phyloP scores from a whole-genome alignment of 2,888 invertebrate species.

The Pecten maximus region DNA sequence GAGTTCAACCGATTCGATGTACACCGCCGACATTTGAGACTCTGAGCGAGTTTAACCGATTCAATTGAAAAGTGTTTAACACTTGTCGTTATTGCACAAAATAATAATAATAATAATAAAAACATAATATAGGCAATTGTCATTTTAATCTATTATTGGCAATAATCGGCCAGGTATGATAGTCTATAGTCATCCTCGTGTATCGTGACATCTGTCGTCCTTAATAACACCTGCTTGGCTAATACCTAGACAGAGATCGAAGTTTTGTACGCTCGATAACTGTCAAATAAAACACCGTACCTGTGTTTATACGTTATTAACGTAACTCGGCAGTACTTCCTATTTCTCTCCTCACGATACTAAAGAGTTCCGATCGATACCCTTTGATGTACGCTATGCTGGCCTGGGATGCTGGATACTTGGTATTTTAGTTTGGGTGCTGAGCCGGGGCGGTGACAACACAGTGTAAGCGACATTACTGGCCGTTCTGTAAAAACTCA shows the following conservation, averaged over 20 bases:
- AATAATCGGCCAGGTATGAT: neutral
- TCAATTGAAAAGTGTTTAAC: too few species aligned
- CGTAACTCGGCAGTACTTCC: constrained; percentile 30
- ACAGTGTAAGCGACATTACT: neutral
- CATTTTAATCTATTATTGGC: too few species aligned
- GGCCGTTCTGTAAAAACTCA: neutral
- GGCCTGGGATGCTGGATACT: neutral
- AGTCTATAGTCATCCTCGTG: neutral
- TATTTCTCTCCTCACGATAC: constrained; percentile 8
- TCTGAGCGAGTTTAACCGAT: too few species aligned
- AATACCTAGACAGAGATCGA: neutral
- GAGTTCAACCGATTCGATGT: too few species aligned
- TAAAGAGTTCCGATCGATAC: constrained; percentile 27
- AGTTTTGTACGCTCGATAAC: neutral
- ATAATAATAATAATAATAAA: too few species aligned
- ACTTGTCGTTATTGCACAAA: too few species aligned
- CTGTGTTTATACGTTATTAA: constrained; percentile 27
- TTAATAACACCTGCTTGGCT: neutral
- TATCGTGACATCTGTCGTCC: neutral
- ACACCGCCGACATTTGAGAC: too few species aligned
- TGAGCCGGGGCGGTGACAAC: constrained; percentile 18
- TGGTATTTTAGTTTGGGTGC: constrained; percentile 35
- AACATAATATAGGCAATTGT: too few species aligned
- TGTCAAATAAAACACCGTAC: constrained; percentile 28
- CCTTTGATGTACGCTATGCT: constrained; percentile 23